Conservation (phyloP, 1,140 invertebrate species). For the Tenebrio molitor region DNA sequence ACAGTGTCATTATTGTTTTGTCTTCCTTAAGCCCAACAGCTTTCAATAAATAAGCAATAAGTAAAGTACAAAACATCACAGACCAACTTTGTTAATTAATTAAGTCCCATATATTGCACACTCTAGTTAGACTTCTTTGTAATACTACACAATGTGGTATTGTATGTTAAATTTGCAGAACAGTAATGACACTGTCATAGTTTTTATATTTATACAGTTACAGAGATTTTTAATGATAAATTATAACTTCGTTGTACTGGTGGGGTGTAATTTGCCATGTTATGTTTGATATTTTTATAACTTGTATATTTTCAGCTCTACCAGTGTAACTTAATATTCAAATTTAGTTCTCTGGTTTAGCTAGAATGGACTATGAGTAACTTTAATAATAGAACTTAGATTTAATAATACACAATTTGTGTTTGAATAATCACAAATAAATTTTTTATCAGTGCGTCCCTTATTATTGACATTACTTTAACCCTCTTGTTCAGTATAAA, state of each 20-base stretch:
- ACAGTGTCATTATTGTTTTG: conserved; percentile 3
- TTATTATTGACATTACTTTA: no score
- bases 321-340: conserved; percentile 17
- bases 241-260: conserved; percentile 28
- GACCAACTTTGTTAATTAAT: conserved; percentile 24
- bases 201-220: conserved; percentile 29
- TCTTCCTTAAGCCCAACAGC: not conserved
- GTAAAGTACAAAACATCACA: conserved; percentile 22
- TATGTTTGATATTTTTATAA: conserved; percentile 41
- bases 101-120: conserved; percentile 15
- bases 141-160: conserved; percentile 14
- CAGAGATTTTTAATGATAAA: not conserved
- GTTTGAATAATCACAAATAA: conserved; percentile 46
- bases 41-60: conserved; percentile 15
- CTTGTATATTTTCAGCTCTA: conserved; percentile 12
- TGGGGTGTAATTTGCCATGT: conserved; percentile 35
- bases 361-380: conserved; percentile 40
- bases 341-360: conserved; percentile 32
- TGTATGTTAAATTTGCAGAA: conserved; percentile 23
- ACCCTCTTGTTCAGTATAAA: not conserved
- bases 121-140: no score
- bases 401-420: conserved; percentile 44
- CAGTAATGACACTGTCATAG: conserved; percentile 10
- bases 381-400: conserved; percentile 40
- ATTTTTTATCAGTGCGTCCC: conserved; percentile 31